These are phyloP conservation scores for Monodelphis domestica DNA, from an alignment of 2,797 vertebrate species.

Conservation along the genomic window DNA sequence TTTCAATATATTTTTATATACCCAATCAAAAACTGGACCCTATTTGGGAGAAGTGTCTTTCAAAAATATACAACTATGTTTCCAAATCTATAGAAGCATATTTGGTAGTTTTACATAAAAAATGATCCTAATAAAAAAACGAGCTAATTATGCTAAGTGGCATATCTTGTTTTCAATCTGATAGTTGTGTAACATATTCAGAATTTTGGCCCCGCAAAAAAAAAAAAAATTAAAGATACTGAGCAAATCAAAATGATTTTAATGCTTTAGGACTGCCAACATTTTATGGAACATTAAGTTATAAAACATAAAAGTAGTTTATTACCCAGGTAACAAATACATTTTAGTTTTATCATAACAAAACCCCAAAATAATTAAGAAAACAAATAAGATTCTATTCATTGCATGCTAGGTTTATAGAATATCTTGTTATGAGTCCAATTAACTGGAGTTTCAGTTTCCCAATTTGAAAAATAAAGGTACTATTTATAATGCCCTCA, in stretches of 20 bases:
- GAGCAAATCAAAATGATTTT: background rate
- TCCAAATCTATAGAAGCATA: background rate
- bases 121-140: background rate
- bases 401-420: background rate
- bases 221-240: background rate
- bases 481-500: background rate
- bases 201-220: background rate
- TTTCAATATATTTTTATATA: background rate
- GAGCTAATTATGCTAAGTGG: background rate
- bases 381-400: background rate
- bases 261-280: background rate
- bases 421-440: background rate
- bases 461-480: background rate
- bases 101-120: background rate
- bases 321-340: background rate
- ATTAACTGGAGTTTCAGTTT: background rate
- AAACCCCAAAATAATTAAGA: background rate
- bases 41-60: background rate
- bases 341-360: background rate
- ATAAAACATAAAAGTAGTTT: background rate
- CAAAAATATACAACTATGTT: background rate
- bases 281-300: background rate
- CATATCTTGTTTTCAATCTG: background rate
- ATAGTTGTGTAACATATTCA: background rate
- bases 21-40: background rate